Evolutionary conservation across 2,888 invertebrate genomes (phyloP).

Genomic region (Mesoligia furuncula): DNA sequence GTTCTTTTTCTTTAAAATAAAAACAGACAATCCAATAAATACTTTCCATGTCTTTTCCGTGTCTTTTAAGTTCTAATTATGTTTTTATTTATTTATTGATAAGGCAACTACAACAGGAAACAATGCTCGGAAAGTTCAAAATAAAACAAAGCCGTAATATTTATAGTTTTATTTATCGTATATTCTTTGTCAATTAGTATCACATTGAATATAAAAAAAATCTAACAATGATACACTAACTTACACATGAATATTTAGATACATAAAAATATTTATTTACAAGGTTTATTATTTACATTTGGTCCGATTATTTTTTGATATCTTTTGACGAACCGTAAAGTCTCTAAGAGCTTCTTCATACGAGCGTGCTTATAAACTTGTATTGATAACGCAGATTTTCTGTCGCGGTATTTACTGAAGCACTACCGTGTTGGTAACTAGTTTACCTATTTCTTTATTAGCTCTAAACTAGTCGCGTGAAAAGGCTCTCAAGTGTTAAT

Average conservation of each 20-base stretch:
- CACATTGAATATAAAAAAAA: slow-evolving; percentile 67
- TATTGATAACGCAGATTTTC: neutral
- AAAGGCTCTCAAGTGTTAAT: neutral
- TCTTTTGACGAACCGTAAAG: slow-evolving; percentile 31
- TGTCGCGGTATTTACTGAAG: neutral
- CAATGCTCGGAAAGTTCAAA: neutral
- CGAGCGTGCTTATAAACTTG: neutral
- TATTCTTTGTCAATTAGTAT: slow-evolving; percentile 62
- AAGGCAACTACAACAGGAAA: too few species aligned
- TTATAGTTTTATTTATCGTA: slow-evolving; percentile 33
- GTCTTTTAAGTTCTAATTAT: too few species aligned
- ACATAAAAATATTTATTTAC: slow-evolving; percentile 35
- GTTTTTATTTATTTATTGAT: too few species aligned
- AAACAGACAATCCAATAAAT: too few species aligned
- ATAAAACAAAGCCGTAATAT: slow-evolving; percentile 10
- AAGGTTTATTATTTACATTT: slow-evolving; percentile 48
- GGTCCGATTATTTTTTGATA: slow-evolving; percentile 51
- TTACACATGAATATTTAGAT: slow-evolving; percentile 41
- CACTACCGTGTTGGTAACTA: neutral
- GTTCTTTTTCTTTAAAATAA: too few species aligned
- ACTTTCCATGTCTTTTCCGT: too few species aligned
- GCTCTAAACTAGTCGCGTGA: neutral
- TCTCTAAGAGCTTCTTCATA: slow-evolving; percentile 13
- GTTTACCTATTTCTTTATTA: too few species aligned
- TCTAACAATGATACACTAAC: slow-evolving; percentile 41